Conservation (phyloP, 1,140 invertebrate species). For the Apis florea region DNA sequence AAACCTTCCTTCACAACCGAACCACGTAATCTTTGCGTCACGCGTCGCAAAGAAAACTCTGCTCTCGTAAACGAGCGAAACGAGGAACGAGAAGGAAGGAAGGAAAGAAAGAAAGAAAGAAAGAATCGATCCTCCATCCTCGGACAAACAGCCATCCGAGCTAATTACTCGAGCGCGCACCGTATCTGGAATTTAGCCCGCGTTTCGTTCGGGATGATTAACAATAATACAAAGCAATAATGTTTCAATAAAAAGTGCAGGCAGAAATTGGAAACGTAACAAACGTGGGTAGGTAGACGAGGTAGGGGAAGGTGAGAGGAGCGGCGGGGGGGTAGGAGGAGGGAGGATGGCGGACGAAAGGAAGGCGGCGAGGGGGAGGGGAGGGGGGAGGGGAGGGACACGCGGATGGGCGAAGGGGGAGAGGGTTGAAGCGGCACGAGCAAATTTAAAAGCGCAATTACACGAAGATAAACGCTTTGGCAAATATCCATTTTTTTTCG, state of each 20-base stretch:
- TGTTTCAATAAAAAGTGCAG: slow-evolving; percentile 39
- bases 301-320: too few relatives aligned
- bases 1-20: too few relatives aligned
- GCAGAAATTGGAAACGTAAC: slow-evolving; percentile 38
- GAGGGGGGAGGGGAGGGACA: neutral
- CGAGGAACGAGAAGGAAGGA: too few relatives aligned
- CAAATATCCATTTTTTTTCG: slow-evolving; percentile 37
- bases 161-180: neutral
- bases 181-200: neutral
- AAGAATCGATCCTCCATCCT: neutral
- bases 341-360: neutral
- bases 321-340: neutral
- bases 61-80: too few relatives aligned
- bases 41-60: too few relatives aligned
- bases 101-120: too few relatives aligned
- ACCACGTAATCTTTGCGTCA: too few relatives aligned
- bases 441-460: slow-evolving; percentile 47
- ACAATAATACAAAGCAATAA: slow-evolving; percentile 28
- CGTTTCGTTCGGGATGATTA: slow-evolving; percentile 18
- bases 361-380: neutral
- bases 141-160: neutral
- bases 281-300: neutral
- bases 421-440: slow-evolving; percentile 3
- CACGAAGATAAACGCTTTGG: slow-evolving; percentile 49
- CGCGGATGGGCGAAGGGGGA: too few relatives aligned